Percentiles rank a stretch among this genome's conserved stretches.
Conservation (phyloP, 2,113 vertebrate species). For the Formicarius rufipectus region DNA sequence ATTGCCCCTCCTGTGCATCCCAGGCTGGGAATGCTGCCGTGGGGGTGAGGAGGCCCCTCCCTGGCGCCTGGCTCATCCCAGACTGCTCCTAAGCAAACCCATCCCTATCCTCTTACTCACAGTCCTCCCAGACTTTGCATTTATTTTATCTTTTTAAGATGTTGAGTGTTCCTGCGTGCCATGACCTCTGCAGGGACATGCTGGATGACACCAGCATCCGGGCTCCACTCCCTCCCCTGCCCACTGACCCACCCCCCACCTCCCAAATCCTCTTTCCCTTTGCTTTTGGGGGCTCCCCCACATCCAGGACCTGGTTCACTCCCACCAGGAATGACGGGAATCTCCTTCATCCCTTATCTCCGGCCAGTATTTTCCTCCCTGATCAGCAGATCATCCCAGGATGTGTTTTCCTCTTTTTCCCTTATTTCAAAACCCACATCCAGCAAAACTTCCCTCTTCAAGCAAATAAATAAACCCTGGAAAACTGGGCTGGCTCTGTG, state of each 20-base stretch:
- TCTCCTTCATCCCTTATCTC: background rate
- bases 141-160: fast-evolving
- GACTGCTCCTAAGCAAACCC: background rate
- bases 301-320: fast-evolving
- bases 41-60: fast-evolving
- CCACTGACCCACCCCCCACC: fast-evolving
- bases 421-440: background rate
- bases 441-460: background rate
- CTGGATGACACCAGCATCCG: background rate
- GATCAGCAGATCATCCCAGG: background rate
- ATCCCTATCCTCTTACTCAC: fast-evolving
- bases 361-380: fast-evolving
- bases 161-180: fast-evolving
- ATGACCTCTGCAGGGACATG: background rate
- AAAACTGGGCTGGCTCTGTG: fast-evolving
- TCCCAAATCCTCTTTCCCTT: background rate
- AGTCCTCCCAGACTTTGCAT: fast-evolving
- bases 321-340: background rate
- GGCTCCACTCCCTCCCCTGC: background rate
- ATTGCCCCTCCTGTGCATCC: background rate
- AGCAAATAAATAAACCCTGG: background rate
- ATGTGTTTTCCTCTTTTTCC: background rate
- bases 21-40: background rate
- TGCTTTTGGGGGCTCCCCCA: background rate
- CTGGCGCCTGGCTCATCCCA: fast-evolving